Evolutionary conservation across 2,113 vertebrate genomes (phyloP).

Genomic region (Prunella fulvescens): DNA sequence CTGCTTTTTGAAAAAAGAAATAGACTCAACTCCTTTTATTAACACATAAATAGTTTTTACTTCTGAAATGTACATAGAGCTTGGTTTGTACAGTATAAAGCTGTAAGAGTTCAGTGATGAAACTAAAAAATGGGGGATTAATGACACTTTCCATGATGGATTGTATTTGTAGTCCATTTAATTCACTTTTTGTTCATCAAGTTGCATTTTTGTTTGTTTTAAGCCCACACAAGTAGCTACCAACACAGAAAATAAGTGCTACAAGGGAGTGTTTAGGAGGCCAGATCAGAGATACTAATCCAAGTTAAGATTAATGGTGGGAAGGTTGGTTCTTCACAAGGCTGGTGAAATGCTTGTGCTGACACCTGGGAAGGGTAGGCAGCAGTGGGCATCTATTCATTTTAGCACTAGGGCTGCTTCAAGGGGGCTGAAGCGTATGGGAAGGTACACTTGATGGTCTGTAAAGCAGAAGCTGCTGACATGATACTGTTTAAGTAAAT

Average conservation of each 20-base stretch:
- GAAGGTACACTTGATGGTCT: background rate
- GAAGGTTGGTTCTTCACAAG: background rate
- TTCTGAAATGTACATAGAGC: background rate
- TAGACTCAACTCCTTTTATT: background rate
- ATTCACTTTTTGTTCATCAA: background rate
- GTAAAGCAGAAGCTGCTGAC: background rate
- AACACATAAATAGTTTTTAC: background rate
- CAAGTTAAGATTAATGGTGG: background rate
- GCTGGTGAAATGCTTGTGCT: background rate
- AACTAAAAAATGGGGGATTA: background rate
- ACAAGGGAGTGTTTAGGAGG: background rate
- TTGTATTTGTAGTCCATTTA: background rate
- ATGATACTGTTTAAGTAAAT: background rate
- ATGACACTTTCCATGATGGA: background rate
- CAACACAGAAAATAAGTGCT: background rate
- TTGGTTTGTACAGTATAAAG: background rate
- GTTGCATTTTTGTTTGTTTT: background rate
- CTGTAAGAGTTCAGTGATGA: background rate
- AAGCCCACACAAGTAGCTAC: background rate
- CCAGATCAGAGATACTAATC: background rate
- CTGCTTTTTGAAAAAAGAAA: background rate
- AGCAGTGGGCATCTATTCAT: background rate
- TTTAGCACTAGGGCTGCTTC: background rate
- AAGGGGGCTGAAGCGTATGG: fast-evolving
- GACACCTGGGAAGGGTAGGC: fast-evolving